Conservation (phyloP, 2,113 vertebrate genomes). For the Cisticola juncidis region DNA sequence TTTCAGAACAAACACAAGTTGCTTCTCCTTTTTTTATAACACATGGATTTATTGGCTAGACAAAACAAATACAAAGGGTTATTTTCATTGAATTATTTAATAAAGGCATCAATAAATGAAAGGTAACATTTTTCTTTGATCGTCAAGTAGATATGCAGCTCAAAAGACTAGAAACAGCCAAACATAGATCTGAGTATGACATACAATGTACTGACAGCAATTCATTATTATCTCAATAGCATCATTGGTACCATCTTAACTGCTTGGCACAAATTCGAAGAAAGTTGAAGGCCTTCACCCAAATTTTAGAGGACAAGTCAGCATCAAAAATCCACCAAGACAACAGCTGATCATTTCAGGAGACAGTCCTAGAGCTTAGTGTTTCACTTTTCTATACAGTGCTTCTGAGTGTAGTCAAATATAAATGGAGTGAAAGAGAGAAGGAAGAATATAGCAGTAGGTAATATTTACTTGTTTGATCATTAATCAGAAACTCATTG, state of each 20-base stretch:
- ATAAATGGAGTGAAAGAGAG: not conserved
- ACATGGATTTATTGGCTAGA: not conserved
- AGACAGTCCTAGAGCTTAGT: not conserved
- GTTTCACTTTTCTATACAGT: not conserved
- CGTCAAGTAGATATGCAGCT: not conserved
- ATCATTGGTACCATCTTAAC: not conserved
- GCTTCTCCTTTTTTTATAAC: not conserved
- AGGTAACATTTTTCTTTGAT: constrained; percentile 1
- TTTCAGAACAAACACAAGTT: not conserved
- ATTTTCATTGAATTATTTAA: constrained; percentile 27
- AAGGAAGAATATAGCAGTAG: not conserved
- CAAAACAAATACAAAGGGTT: not conserved
- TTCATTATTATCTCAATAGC: not conserved
- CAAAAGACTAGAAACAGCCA: not conserved
- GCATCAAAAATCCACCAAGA: not conserved
- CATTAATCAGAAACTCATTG: not conserved
- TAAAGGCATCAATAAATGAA: constrained; percentile 3
- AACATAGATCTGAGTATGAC: not conserved
- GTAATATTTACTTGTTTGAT: not conserved
- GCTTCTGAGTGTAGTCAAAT: not conserved
- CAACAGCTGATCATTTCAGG: not conserved
- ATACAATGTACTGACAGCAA: not conserved
- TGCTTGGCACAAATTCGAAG: not conserved
- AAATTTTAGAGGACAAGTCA: not conserved
- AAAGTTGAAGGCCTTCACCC: not conserved